These are phyloP conservation scores for Cygnus olor DNA, from an alignment of 2,797 vertebrate species.

Conservation along the genomic window DNA sequence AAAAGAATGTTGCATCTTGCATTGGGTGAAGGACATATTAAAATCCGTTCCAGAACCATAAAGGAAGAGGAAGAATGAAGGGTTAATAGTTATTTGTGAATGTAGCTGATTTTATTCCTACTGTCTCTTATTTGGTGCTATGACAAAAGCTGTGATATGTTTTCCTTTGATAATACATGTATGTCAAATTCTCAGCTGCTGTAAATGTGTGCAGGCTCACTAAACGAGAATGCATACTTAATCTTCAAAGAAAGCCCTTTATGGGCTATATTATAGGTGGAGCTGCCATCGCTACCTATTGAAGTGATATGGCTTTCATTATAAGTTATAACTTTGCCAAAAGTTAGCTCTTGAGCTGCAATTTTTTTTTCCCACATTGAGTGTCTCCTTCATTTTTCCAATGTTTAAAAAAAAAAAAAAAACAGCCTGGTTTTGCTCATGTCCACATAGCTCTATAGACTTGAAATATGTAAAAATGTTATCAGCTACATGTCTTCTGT, in stretches of 20 bases:
- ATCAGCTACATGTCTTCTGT: not conserved
- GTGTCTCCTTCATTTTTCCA: not conserved
- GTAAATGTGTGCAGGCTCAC: slow-evolving; percentile 29
- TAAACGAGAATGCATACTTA: not conserved
- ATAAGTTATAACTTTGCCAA: not conserved
- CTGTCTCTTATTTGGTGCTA: not conserved
- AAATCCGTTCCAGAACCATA: not conserved
- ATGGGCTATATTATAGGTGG: slow-evolving; percentile 14
- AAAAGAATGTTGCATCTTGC: not conserved
- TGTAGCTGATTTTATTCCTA: not conserved
- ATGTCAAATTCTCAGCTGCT: slow-evolving; percentile 46
- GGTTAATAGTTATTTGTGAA: not conserved
- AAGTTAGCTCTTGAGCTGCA: not conserved
- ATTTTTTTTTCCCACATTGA: fast-evolving
- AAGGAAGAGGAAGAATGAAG: not conserved
- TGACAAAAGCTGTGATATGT: not conserved
- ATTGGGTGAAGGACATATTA: not conserved
- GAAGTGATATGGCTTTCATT: slow-evolving; percentile 53
- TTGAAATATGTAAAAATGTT: not conserved
- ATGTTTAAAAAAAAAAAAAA: not conserved
- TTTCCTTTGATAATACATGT: not conserved
- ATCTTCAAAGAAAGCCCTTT: slow-evolving; percentile 56
- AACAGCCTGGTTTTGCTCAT: not conserved
- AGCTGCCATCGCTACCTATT: slow-evolving; percentile 37
- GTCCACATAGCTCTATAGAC: not conserved